phyloP scores from a whole-genome alignment of 2,113 vertebrate species.

The Phalacrocorax carbo region DNA sequence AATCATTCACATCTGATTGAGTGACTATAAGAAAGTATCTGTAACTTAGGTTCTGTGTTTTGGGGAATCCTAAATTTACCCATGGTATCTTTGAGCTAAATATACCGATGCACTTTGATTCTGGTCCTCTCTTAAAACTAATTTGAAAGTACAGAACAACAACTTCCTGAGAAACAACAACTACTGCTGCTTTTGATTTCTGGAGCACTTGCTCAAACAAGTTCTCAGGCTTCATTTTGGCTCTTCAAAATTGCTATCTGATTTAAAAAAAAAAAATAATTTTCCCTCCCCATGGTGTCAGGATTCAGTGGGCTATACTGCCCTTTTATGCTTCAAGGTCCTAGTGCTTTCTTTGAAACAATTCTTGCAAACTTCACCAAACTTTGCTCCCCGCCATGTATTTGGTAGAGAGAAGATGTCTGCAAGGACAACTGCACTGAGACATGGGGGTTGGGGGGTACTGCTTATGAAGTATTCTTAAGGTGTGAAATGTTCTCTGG shows the following conservation, averaged over 20 bases:
- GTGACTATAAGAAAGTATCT: neutral
- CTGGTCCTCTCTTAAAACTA: neutral
- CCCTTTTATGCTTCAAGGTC: neutral
- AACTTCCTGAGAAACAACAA: neutral
- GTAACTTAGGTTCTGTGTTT: neutral
- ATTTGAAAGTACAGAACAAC: neutral
- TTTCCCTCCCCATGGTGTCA: neutral
- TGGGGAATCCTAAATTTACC: neutral
- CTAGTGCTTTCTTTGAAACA: neutral
- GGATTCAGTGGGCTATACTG: neutral
- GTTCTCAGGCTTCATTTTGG: neutral
- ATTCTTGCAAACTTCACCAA: neutral
- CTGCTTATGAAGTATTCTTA: neutral
- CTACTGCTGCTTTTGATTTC: conserved; percentile 12
- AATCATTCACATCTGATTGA: neutral
- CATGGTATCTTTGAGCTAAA: neutral
- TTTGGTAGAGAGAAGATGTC: conserved; percentile 36
- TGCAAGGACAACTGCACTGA: neutral
- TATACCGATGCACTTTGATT: neutral
- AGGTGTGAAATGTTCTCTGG: conserved; percentile 37
- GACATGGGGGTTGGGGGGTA: conserved; percentile 12
- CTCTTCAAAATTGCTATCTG: neutral
- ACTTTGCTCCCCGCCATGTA: neutral
- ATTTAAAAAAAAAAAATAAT: neutral
- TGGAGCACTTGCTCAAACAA: neutral